Evolutionary conservation across 2,113 vertebrate genomes (phyloP).

Genomic region (Rhynchopsitta pachyrhyncha): DNA sequence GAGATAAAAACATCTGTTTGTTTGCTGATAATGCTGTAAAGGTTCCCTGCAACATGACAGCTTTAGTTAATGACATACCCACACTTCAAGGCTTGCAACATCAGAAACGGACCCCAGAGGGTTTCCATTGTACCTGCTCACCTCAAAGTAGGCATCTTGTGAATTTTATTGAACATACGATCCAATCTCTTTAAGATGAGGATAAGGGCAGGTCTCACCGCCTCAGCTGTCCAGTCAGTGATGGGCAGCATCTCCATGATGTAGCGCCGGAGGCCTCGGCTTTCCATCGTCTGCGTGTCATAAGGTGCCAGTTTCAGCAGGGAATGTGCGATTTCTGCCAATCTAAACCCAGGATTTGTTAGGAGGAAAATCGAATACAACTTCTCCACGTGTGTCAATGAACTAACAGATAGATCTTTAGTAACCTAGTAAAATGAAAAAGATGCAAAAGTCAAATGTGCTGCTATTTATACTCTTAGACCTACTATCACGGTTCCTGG

Average conservation of each 20-base stretch:
- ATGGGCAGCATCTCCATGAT: slow-evolving; percentile 98
- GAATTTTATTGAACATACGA: slow-evolving; percentile 99
- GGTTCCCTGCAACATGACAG: background rate
- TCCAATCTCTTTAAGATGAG: slow-evolving; percentile 98
- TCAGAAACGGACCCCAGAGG: slow-evolving; percentile 39
- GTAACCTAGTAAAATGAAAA: background rate
- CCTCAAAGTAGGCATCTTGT: slow-evolving; percentile 99
- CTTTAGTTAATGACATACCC: slow-evolving; percentile 32
- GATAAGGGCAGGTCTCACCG: slow-evolving; percentile 96
- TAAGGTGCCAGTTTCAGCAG: slow-evolving; percentile 96
- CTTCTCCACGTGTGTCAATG: background rate
- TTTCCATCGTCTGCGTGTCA: slow-evolving; percentile 98
- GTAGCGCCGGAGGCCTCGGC: slow-evolving; percentile 92
- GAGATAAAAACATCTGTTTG: background rate
- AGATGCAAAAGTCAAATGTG: background rate
- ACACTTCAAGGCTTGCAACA: slow-evolving; percentile 63
- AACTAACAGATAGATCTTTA: background rate
- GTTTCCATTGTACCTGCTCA: slow-evolving; percentile 75
- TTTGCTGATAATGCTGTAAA: background rate
- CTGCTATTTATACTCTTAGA: background rate
- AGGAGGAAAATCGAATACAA: background rate
- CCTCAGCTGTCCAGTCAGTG: slow-evolving; percentile 95
- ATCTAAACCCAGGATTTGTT: slow-evolving; percentile 66
- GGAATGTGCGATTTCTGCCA: slow-evolving; percentile 97
- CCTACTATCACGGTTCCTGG: background rate